These are phyloP conservation scores for Tetragonula carbonaria DNA, from an alignment of 2,888 invertebrate species.

Conservation along the genomic window DNA sequence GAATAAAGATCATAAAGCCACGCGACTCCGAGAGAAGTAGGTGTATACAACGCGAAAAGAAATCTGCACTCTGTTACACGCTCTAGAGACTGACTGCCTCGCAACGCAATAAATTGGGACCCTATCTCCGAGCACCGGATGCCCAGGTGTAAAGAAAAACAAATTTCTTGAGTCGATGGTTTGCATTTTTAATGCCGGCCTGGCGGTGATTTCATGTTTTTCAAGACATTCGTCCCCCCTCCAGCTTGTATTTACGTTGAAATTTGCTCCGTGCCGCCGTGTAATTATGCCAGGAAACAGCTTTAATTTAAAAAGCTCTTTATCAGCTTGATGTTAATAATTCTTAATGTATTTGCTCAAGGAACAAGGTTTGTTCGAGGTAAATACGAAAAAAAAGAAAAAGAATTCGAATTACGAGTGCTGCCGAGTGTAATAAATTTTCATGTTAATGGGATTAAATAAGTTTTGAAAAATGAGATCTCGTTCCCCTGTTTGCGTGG, in stretches of 20 bases:
- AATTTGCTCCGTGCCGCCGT: background rate
- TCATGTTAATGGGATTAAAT: background rate
- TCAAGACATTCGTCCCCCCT: background rate
- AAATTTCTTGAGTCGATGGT: constrained; percentile 32
- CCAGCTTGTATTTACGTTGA: background rate
- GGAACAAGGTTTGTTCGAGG: background rate
- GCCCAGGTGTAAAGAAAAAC: constrained; percentile 20
- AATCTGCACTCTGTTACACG: constrained; percentile 20
- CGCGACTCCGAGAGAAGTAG: background rate
- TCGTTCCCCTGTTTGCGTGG: background rate
- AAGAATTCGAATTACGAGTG: background rate
- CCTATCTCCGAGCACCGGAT: constrained; percentile 3
- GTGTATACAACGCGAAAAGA: constrained; percentile 12
- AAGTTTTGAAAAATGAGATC: background rate
- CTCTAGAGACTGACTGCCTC: constrained; percentile 22
- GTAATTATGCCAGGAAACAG: background rate
- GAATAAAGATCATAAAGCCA: background rate
- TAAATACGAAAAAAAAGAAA: background rate
- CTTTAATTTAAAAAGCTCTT: background rate
- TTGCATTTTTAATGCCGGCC: constrained; percentile 24
- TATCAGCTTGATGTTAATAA: background rate
- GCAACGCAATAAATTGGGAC: constrained; percentile 16
- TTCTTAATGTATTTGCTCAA: background rate
- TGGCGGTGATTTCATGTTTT: background rate
- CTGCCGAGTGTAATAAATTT: background rate